A percentile compares a stretch with the other conserved stretches of the same genome.
phyloP scores from a whole-genome alignment of 2,888 invertebrate species.

The Pseudeuparius sepicola region DNA sequence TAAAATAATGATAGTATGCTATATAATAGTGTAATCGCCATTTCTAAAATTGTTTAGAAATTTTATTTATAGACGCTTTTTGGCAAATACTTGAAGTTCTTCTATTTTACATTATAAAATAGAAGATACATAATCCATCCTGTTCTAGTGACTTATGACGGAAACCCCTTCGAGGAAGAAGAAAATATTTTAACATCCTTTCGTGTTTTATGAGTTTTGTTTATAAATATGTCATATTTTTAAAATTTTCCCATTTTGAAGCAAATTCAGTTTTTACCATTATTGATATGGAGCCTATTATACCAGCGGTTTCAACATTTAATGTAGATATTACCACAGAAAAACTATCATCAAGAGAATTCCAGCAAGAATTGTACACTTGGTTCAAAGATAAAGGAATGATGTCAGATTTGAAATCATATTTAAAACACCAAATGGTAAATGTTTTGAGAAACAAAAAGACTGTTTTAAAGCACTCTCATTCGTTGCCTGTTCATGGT shows the following conservation, averaged over 20 bases:
- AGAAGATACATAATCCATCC: too few relatives aligned
- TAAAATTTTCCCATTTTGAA: too few relatives aligned
- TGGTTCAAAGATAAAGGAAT: slow-evolving; percentile 54
- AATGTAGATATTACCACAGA: slow-evolving; percentile 18
- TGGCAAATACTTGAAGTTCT: too few relatives aligned
- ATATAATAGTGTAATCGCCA: too few relatives aligned
- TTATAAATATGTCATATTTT: too few relatives aligned
- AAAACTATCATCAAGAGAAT: slow-evolving; percentile 40
- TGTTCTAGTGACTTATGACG: too few relatives aligned
- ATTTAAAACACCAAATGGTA: slow-evolving; percentile 50
- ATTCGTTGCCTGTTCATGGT: slow-evolving; percentile 48
- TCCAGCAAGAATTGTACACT: slow-evolving; percentile 46
- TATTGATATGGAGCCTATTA: slow-evolving; percentile 23
- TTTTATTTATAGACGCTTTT: too few relatives aligned
- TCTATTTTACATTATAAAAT: too few relatives aligned
- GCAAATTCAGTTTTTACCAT: neutral
- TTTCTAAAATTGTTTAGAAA: too few relatives aligned
- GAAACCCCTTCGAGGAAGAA: too few relatives aligned
- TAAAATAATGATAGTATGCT: too few relatives aligned
- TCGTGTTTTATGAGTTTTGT: neutral
- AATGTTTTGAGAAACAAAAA: slow-evolving; percentile 41
- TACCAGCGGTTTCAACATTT: slow-evolving; percentile 23
- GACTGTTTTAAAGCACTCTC: slow-evolving; percentile 18
- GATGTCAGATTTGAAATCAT: slow-evolving; percentile 47
- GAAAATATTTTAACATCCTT: too few relatives aligned